Conservation (phyloP, 2,113 vertebrate genomes). For the Mus pahari region DNA sequence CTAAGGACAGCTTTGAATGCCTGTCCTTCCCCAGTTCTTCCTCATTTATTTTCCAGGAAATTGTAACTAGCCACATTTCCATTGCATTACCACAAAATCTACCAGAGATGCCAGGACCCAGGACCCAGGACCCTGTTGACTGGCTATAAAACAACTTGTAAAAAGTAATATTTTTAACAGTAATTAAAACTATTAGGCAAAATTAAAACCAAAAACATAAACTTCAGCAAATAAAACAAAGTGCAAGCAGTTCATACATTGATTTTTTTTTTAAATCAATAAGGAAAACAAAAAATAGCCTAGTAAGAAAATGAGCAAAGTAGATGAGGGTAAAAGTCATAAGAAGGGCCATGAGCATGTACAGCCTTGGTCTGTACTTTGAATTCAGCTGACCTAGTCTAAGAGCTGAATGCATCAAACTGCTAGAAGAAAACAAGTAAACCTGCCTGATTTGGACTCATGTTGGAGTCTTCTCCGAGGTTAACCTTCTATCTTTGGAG, state of each 20-base stretch:
- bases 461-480: neutral
- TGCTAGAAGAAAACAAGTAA: neutral
- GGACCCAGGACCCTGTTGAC: neutral
- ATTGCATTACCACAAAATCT: neutral
- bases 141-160: neutral
- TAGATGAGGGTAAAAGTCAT: conserved; percentile 13
- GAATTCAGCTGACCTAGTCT: neutral
- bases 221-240: conserved; percentile 26
- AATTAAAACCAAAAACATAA: conserved; percentile 33
- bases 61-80: neutral
- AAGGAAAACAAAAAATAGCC: neutral
- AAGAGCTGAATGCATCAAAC: neutral
- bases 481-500: neutral
- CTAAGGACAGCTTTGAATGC: neutral
- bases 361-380: neutral
- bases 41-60: neutral
- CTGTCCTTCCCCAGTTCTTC: neutral
- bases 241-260: neutral
- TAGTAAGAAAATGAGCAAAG: conserved; percentile 33
- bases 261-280: neutral
- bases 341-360: neutral
- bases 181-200: conserved; percentile 40
- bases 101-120: neutral
- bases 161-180: neutral
- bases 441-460: neutral